These are phyloP conservation scores for Apotomis capreana DNA, from an alignment of 2,888 invertebrate genomes.

Conservation along the genomic window DNA sequence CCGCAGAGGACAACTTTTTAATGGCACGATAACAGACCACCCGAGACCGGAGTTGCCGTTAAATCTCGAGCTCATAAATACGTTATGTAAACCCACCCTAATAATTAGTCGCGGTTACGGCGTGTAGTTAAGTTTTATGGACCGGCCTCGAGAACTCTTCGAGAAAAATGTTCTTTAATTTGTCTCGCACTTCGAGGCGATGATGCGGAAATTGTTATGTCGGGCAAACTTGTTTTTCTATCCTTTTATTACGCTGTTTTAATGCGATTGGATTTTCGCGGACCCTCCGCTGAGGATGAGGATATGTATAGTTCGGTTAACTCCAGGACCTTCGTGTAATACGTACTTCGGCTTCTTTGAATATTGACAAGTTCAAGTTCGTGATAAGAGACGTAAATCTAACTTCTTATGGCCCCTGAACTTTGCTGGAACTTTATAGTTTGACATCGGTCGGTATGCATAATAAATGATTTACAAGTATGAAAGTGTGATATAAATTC, in stretches of 20 bases:
- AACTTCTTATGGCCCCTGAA: conserved; percentile 8
- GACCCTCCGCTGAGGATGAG: conserved; percentile 56
- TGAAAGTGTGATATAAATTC: background rate
- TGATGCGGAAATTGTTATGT: conserved; percentile 78
- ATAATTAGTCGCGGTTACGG: conserved; percentile 82
- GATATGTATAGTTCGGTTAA: conserved; percentile 66
- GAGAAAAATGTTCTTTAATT: conserved; percentile 81
- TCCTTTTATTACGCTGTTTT: conserved; percentile 67
- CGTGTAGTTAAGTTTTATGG: conserved; percentile 81
- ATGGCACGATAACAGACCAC: conserved; percentile 82
- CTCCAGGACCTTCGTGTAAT: conserved; percentile 60
- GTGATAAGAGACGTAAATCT: conserved; percentile 10
- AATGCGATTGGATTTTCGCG: conserved; percentile 74
- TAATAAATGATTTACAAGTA: background rate
- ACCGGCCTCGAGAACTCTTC: conserved; percentile 64
- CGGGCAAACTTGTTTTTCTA: conserved; percentile 66
- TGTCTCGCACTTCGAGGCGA: conserved; percentile 73
- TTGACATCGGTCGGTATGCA: background rate
- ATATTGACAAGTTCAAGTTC: conserved; percentile 51
- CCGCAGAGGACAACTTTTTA: conserved; percentile 82
- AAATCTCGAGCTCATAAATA: conserved; percentile 82
- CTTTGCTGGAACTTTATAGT: conserved; percentile 9
- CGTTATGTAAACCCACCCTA: conserved; percentile 82
- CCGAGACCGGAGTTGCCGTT: conserved; percentile 75
- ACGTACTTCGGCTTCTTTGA: conserved; percentile 52